Conservation (phyloP, 2,888 invertebrate genomes). For the Fragum sueziense region DNA sequence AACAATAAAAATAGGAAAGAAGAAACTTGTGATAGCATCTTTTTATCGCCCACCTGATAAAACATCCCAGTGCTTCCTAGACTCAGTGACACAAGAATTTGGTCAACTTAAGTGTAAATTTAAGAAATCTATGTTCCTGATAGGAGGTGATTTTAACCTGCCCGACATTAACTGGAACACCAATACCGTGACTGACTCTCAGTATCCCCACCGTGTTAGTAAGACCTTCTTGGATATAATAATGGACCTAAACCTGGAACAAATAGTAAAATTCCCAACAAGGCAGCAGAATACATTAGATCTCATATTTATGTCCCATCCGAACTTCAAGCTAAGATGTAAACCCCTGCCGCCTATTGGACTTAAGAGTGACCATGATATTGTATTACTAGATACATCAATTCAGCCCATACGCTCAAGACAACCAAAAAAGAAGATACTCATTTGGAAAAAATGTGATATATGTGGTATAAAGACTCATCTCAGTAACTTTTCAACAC, state of each 20-base stretch:
- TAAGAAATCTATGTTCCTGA: slow-evolving; percentile 7
- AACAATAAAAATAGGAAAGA: background rate
- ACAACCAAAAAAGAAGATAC: background rate
- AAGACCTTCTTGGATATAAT: background rate
- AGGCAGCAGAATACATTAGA: slow-evolving; percentile 23
- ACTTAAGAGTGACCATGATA: slow-evolving; percentile 36
- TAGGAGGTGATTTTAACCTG: slow-evolving; percentile 21
- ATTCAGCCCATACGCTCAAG: background rate
- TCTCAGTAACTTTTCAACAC: background rate
- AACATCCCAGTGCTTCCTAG: background rate
- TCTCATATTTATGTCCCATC: slow-evolving; percentile 43
- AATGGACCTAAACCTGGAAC: background rate
- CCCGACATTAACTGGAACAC: slow-evolving; percentile 20
- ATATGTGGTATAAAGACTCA: background rate
- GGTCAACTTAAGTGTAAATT: background rate
- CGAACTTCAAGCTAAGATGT: slow-evolving; percentile 34
- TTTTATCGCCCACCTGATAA: slow-evolving; percentile 22
- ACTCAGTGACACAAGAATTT: background rate
- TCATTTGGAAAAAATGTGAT: slow-evolving; percentile 18
- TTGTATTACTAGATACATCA: background rate
- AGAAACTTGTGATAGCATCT: background rate
- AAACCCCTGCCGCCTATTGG: slow-evolving; percentile 44
- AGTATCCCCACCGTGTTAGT: background rate
- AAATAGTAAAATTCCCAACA: background rate
- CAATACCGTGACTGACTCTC: background rate